phyloP scores from a whole-genome alignment of 35 echinoderm and acorn worm genomes.

The Apostichopus parvimensis region DNA sequence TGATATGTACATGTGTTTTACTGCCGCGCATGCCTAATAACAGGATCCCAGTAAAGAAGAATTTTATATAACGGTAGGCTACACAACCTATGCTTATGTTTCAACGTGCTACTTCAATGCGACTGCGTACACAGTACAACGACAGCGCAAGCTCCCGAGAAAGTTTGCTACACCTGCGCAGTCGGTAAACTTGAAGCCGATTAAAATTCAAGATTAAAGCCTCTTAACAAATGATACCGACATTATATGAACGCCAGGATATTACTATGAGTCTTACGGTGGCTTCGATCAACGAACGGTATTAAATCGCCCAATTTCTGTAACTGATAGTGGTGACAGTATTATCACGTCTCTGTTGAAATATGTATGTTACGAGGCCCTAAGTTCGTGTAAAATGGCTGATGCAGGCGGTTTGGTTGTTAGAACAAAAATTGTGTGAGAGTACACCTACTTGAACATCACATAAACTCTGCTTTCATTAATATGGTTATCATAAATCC shows the following conservation, averaged over 20 bases:
- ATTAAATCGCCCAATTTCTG: neutral
- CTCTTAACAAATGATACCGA: neutral
- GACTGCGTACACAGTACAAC: conserved; percentile 39
- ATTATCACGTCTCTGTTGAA: neutral
- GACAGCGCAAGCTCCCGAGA: conserved; percentile 56
- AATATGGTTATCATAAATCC: neutral
- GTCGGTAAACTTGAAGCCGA: conserved; percentile 1
- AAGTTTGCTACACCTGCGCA: conserved; percentile 59
- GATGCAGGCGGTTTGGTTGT: neutral
- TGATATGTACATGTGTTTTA: no score
- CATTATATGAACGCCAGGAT: neutral
- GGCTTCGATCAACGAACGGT: neutral
- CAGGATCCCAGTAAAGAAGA: no score
- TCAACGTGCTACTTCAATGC: conserved; percentile 20
- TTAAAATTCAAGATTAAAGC: conserved; percentile 11
- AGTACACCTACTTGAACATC: neutral
- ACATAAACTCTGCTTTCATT: neutral
- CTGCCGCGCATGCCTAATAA: no score
- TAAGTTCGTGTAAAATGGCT: conserved; percentile 24
- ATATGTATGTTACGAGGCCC: neutral
- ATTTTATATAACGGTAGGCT: neutral
- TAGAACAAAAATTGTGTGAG: neutral
- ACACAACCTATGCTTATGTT: conserved; percentile 18
- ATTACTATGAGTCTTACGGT: neutral
- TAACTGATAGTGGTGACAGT: neutral